These are phyloP conservation scores for Palythoa heliodiscus DNA, from an alignment of 92 coral and sea anemone genomes.

Conservation along the genomic window DNA sequence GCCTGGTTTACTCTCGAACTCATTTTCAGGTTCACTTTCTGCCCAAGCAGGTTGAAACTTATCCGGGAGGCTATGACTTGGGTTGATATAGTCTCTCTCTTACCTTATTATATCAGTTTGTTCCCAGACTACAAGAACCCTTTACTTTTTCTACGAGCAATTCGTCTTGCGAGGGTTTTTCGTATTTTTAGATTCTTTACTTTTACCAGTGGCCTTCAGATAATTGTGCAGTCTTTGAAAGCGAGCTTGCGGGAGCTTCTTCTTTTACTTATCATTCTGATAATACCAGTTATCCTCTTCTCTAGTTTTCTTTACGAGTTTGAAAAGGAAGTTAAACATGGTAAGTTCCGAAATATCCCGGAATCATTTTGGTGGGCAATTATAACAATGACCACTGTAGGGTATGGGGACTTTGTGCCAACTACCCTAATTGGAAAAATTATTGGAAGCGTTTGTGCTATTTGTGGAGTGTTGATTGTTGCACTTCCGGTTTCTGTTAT, in stretches of 20 bases:
- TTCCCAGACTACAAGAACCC: neutral
- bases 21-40: conserved; percentile 65
- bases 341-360: conserved; percentile 81
- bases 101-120: conserved; percentile 76
- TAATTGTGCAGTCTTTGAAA: conserved; percentile 91
- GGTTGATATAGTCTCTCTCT: conserved; percentile 85
- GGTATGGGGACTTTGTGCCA: conserved; percentile 93
- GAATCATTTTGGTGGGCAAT: conserved; percentile 99
- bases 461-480: conserved; percentile 92
- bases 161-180: conserved; percentile 86
- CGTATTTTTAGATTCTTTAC: conserved; percentile 90
- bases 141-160: conserved; percentile 63
- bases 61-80: conserved; percentile 82
- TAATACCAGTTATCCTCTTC: conserved; percentile 89
- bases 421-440: conserved; percentile 69
- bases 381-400: conserved; percentile 98
- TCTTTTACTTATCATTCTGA: conserved; percentile 73
- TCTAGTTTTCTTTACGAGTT: conserved; percentile 84
- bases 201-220: conserved; percentile 94
- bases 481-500: conserved; percentile 99
- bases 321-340: conserved; percentile 52
- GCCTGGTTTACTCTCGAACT: conserved; percentile 93
- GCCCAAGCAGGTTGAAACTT: conserved; percentile 79
- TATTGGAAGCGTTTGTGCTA: conserved; percentile 91
- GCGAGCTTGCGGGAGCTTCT: conserved; percentile 91